Evolutionary conservation across 2,113 vertebrate genomes (phyloP).

Genomic region (Agapornis roseicollis): DNA sequence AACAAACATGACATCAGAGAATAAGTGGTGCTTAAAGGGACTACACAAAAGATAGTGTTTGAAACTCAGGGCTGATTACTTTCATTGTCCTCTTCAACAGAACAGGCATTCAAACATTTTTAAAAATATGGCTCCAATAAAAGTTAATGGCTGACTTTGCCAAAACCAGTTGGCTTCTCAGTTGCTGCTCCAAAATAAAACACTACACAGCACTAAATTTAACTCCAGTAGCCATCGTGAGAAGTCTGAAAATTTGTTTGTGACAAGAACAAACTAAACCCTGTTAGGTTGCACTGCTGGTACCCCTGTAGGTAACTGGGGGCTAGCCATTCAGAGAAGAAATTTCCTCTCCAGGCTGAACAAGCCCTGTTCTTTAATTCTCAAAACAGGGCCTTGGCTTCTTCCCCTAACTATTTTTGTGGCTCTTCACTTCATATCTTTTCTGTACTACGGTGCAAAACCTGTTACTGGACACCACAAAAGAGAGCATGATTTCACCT

Average conservation of each 20-base stretch:
- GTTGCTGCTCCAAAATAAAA: neutral
- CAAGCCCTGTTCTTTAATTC: neutral
- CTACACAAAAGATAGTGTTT: neutral
- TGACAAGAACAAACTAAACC: neutral
- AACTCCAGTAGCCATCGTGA: neutral
- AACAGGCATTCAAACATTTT: neutral
- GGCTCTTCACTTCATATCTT: neutral
- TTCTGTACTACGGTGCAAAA: neutral
- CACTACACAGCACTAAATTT: neutral
- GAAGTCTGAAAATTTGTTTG: neutral
- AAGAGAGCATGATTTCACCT: neutral
- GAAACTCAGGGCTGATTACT: neutral
- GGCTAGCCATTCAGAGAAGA: neutral
- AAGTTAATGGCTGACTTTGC: neutral
- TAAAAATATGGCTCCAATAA: neutral
- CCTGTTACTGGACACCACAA: neutral
- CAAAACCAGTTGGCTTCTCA: neutral
- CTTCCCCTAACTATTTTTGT: neutral
- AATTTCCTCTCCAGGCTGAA: neutral
- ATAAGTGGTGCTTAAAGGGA: neutral
- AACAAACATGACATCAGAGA: conserved; percentile 16
- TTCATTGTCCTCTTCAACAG: neutral
- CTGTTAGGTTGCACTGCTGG: neutral
- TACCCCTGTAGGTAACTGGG: neutral
- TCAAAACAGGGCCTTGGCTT: neutral